phyloP scores from a whole-genome alignment of 2,888 invertebrate genomes.

The Crematogaster levior region DNA sequence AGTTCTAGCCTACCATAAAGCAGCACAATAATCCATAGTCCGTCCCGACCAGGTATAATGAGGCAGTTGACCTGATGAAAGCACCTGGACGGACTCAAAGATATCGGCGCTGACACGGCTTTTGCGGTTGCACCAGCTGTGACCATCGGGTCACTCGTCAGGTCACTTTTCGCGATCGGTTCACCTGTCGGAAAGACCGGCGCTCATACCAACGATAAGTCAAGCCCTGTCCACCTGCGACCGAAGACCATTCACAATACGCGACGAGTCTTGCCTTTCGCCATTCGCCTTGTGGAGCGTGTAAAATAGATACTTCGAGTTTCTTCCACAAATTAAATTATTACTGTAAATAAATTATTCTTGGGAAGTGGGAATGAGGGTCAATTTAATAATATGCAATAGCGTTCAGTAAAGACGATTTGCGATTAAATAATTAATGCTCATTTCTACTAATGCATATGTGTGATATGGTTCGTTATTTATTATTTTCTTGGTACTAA shows the following conservation, averaged over 20 bases:
- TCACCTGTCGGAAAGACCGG: constrained; percentile 64
- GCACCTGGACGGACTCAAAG: constrained; percentile 61
- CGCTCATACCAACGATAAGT: constrained; percentile 29
- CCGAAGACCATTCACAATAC: constrained; percentile 21
- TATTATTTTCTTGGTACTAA: neutral
- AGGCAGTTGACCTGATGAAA: constrained; percentile 64
- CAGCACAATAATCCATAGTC: constrained; percentile 56
- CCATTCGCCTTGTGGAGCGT: constrained; percentile 12
- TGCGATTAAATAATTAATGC: neutral
- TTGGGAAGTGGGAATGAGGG: neutral
- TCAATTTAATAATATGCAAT: constrained; percentile 3
- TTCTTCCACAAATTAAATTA: constrained; percentile 38
- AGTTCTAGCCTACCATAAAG: constrained; percentile 45
- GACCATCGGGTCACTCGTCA: constrained; percentile 62
- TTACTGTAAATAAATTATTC: constrained; percentile 35
- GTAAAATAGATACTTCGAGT: constrained; percentile 10
- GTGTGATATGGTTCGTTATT: neutral
- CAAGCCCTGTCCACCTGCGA: constrained; percentile 55
- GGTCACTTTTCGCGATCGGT: constrained; percentile 65
- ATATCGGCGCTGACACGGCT: constrained; percentile 63
- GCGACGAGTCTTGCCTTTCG: constrained; percentile 25
- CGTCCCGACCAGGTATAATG: constrained; percentile 58
- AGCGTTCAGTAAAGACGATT: neutral
- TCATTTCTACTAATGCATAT: too few species aligned
- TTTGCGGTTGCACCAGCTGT: constrained; percentile 67